Evolutionary conservation across 1,140 invertebrate species (phyloP).

Genomic region (Cotesia chilonis): DNA sequence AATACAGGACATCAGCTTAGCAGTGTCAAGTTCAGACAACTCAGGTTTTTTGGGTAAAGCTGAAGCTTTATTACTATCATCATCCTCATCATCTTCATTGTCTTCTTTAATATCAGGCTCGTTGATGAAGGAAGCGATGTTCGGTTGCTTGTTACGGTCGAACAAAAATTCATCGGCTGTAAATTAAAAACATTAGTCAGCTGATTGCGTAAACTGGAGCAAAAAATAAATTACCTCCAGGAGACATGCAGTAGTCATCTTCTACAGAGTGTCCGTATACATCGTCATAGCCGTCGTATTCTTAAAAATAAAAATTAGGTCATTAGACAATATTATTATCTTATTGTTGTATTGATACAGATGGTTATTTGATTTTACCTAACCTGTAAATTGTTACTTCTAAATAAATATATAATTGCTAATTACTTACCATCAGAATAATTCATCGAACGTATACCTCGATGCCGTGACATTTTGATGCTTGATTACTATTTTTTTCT

Average conservation of each 20-base stretch:
- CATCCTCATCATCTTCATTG: constrained; percentile 65
- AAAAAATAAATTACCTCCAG: constrained; percentile 73
- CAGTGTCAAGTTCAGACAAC: constrained; percentile 74
- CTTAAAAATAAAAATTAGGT: constrained; percentile 61
- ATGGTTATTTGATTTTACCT: constrained; percentile 2
- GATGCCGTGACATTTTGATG: constrained; percentile 76
- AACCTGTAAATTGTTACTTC: constrained; percentile 4
- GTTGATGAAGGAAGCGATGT: constrained; percentile 77
- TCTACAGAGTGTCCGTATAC: constrained; percentile 93
- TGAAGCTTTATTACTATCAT: constrained; percentile 54
- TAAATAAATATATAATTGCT: constrained; percentile 9
- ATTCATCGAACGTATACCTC: constrained; percentile 78
- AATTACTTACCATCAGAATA: constrained; percentile 73
- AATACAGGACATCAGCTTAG: constrained; percentile 82
- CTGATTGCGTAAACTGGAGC: constrained; percentile 15
- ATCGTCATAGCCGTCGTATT: constrained; percentile 91
- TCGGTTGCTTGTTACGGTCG: constrained; percentile 76
- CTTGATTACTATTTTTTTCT: constrained; percentile 11
- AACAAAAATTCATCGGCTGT: constrained; percentile 83
- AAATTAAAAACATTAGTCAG: constrained; percentile 35
- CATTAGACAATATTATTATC: not conserved
- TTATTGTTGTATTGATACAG: constrained; percentile 7
- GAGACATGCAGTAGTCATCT: constrained; percentile 88
- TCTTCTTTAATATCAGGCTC: constrained; percentile 81
- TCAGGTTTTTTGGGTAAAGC: constrained; percentile 63